These are phyloP conservation scores for Eupithecia dodoneata DNA, from an alignment of 2,888 invertebrate species.

Conservation along the genomic window DNA sequence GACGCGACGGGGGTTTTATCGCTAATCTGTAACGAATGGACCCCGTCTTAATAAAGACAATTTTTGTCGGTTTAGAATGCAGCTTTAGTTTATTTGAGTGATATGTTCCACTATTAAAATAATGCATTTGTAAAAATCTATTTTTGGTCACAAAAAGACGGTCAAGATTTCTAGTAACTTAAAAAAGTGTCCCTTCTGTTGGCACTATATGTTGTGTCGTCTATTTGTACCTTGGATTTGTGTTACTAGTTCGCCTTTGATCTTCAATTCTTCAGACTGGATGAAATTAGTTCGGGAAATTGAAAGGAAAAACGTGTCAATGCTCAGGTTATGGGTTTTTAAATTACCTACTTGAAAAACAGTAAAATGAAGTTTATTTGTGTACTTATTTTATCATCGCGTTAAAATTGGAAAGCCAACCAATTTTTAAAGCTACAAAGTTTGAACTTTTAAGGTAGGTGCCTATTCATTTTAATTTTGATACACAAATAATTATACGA, in stretches of 20 bases:
- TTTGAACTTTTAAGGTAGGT: no score
- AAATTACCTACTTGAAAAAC: conserved; percentile 3
- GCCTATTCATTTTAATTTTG: background rate
- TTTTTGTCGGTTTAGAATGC: no score
- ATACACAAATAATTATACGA: background rate
- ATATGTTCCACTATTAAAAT: background rate
- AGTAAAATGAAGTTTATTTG: background rate
- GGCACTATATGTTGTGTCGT: conserved; percentile 22
- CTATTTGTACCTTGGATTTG: conserved; percentile 38
- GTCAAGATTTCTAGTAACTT: no score
- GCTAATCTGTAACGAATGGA: no score
- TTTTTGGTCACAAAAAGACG: background rate
- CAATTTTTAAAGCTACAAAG: no score
- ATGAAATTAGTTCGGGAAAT: conserved; percentile 43
- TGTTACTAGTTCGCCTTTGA: conserved; percentile 46
- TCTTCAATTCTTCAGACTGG: conserved; percentile 35
- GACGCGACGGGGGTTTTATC: background rate
- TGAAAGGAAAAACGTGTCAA: conserved; percentile 9
- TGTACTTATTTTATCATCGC: background rate
- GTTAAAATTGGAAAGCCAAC: background rate
- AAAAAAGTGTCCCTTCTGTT: background rate
- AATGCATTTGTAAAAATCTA: background rate
- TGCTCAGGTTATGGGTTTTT: conserved; percentile 4
- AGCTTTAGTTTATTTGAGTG: no score
- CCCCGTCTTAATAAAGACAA: no score